Conservation (phyloP, 2,888 invertebrate species). For the Hylaea fasciaria region DNA sequence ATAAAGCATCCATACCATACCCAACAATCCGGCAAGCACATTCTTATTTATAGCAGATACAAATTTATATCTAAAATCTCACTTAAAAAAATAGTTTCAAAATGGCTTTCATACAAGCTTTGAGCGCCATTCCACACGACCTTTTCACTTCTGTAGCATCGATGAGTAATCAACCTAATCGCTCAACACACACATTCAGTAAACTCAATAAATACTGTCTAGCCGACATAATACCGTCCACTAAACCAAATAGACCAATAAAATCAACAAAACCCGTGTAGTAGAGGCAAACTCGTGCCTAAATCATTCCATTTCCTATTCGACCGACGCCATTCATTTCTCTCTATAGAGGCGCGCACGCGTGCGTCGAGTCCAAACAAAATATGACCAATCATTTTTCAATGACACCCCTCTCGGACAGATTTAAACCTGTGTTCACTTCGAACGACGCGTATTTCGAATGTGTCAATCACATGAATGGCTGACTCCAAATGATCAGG, state of each 20-base stretch:
- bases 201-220: background rate
- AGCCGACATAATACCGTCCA: background rate
- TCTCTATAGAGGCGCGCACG: conserved; percentile 19
- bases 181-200: background rate
- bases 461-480: conserved; percentile 70
- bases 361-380: conserved; percentile 34
- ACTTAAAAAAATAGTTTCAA: background rate
- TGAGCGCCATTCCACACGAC: background rate
- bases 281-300: conserved; percentile 20
- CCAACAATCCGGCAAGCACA: too few species aligned
- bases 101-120: too few species aligned
- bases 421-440: conserved; percentile 61
- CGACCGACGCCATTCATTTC: conserved; percentile 21
- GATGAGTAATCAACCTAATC: background rate
- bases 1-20: too few species aligned
- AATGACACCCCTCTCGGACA: conserved; percentile 64
- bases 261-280: background rate
- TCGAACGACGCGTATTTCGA: conserved; percentile 64
- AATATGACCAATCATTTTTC: conserved; percentile 68
- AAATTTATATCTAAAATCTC: too few species aligned
- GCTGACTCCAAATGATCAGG: conserved; percentile 64
- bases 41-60: too few species aligned
- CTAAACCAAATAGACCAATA: background rate
- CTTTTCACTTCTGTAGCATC: conserved; percentile 2
- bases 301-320: conserved; percentile 27